Evolutionary conservation across 2,888 invertebrate genomes (phyloP), one percentile per base, ranked within the genome.

Genomic region (Pyrocoelia pectoralis): DNA sequence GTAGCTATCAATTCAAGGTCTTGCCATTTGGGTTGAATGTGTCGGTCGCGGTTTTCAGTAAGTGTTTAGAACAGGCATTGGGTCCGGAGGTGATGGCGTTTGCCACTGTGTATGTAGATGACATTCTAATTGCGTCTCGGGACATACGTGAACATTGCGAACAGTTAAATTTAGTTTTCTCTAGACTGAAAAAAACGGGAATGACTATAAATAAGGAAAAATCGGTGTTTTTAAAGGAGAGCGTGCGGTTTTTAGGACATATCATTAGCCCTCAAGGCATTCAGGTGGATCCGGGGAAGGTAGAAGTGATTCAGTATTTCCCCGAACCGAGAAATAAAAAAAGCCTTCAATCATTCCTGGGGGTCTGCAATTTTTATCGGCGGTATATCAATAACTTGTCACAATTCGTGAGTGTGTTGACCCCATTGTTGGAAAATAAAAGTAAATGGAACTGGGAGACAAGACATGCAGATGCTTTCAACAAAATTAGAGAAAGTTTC

Each of bases 211-310:
- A 43, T 24, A 8, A 8, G 1, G 13, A 43, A 73, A 63, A 33
- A n/a, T 72, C 65, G 13, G 24, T 60, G 12, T 73, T 75, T 60
- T 57, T 68, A 3, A 55, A 63, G 18, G n/a, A 55, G 0, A 66
- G 66, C 48, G 56, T 72, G 4, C 68, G 67, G 8, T 71, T 74
- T 19, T 40, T 74, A 6, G 72, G 72, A 2, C 70, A 74, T 38
- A 66, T 69, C 4, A 24, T 24, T 24, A 33, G 10, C 2, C 33
- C 33, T 2, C 2, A 3, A n/a, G 73, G 73, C 0, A 66, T 73
- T 1, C n/a, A 12, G 1, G 66, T 70, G 0, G 71, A 74, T 29
- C 67, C 69, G 1, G 62, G 66, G 2, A 72, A 72, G 43, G 38
- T 68, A 6, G 19, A 56, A 10, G 52, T 61, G 8, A 63, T 73